These are phyloP conservation scores for Pangasius krempfi DNA, from an alignment of 2,797 vertebrate species.

Conservation along the genomic window DNA sequence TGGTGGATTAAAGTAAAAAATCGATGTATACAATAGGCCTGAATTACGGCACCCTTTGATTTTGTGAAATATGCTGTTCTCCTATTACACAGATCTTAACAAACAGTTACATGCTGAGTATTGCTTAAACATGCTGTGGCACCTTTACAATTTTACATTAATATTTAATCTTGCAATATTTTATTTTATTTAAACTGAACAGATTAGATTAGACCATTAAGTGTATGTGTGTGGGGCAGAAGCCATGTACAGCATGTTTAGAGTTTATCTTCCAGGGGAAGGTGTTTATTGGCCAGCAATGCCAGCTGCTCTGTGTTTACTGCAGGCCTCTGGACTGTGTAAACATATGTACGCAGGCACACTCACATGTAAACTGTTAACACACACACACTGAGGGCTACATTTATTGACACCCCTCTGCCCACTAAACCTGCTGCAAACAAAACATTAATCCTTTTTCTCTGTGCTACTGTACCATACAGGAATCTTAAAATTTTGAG, in stretches of 20 bases:
- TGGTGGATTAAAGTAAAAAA: neutral
- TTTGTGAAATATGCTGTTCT: neutral
- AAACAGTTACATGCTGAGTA: neutral
- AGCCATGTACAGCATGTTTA: constrained; percentile 1
- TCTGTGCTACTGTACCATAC: neutral
- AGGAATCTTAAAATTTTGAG: neutral
- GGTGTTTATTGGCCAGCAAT: constrained; percentile 52
- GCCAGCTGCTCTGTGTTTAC: constrained; percentile 44
- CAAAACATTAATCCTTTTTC: neutral
- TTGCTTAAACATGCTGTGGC: neutral
- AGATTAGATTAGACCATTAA: neutral
- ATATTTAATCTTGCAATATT: constrained; percentile 5
- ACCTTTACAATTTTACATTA: constrained; percentile 9
- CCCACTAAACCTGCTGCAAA: neutral
- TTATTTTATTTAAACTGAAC: constrained; percentile 14
- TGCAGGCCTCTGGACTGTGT: constrained; percentile 32
- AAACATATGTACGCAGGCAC: constrained; percentile 21
- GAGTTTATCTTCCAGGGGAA: constrained; percentile 44
- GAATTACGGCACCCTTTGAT: constrained; percentile 1
- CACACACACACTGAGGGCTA: neutral
- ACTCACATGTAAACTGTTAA: constrained; percentile 15
- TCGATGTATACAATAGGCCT: neutral
- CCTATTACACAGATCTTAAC: neutral
- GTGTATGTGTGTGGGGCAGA: constrained; percentile 14
- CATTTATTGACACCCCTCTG: neutral